phyloP scores from a whole-genome alignment of 1,140 invertebrate species.

The Caerostris extrusa region DNA sequence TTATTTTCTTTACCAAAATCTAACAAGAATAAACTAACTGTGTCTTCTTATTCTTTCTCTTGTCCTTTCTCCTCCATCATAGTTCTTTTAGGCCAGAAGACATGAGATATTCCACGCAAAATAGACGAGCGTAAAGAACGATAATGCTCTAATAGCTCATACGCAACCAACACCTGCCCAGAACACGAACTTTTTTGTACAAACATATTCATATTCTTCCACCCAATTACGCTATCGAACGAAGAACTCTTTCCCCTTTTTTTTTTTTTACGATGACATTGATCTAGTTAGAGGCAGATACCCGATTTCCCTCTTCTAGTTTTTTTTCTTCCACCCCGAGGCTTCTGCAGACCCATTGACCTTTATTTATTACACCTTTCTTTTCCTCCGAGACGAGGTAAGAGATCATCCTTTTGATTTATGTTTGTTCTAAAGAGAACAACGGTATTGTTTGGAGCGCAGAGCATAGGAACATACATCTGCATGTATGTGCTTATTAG shows the following conservation, averaged over 20 bases:
- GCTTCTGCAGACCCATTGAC: constrained; percentile 38
- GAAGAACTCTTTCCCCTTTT: constrained; percentile 11
- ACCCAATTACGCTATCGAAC: constrained; percentile 16
- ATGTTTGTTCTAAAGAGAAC: not conserved
- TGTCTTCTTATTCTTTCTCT: no score
- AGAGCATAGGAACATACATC: no score
- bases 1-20: no score
- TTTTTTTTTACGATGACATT: constrained; percentile 12
- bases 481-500: no score
- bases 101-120: no score
- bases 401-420: constrained; percentile 17
- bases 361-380: constrained; percentile 29
- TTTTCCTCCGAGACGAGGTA: not conserved
- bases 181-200: not conserved
- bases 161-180: not conserved
- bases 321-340: not conserved
- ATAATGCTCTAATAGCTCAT: not conserved
- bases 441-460: not conserved
- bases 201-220: not conserved
- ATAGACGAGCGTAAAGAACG: no score
- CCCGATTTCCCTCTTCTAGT: constrained; percentile 27
- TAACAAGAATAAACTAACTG: no score
- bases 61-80: no score
- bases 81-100: no score
- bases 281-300: constrained; percentile 41